Conservation (phyloP, 2,113 vertebrate genomes). For the Bostrychus sinensis region DNA sequence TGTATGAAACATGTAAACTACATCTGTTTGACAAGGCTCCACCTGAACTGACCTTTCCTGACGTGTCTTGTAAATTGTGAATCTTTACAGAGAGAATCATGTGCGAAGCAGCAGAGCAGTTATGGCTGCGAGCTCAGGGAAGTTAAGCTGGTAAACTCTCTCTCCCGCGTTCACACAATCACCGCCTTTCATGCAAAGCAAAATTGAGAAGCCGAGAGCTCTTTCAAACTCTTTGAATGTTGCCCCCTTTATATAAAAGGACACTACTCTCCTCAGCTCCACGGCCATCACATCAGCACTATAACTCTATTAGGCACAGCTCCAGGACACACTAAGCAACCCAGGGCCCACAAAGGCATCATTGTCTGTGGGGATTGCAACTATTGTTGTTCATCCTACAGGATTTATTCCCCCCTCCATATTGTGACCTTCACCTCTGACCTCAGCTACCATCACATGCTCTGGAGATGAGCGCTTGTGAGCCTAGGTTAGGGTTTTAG, state of each 20-base stretch:
- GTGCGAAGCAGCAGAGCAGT: slow-evolving; percentile 39
- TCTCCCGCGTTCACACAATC: slow-evolving; percentile 40
- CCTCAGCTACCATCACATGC: slow-evolving; percentile 64
- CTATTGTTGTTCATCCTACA: slow-evolving; percentile 71
- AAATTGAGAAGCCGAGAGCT: slow-evolving; percentile 63
- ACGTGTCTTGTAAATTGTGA: slow-evolving; percentile 38
- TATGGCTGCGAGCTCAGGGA: slow-evolving; percentile 38
- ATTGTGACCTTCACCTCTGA: slow-evolving; percentile 75
- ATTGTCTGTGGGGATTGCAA: slow-evolving; percentile 72
- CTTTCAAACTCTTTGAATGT: slow-evolving; percentile 59
- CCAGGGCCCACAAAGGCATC: slow-evolving; percentile 71
- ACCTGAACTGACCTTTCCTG: slow-evolving; percentile 21
- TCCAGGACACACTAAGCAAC: slow-evolving; percentile 75
- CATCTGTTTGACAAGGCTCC: slow-evolving; percentile 16
- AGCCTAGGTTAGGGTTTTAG: slow-evolving; percentile 57
- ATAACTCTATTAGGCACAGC: slow-evolving; percentile 80
- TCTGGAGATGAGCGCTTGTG: slow-evolving; percentile 45
- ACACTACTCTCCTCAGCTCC: slow-evolving; percentile 61
- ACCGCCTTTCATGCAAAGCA: slow-evolving; percentile 63
- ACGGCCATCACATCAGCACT: slow-evolving; percentile 71
- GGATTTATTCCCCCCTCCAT: slow-evolving; percentile 77
- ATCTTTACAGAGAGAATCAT: slow-evolving; percentile 42
- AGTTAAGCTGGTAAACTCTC: slow-evolving; percentile 47
- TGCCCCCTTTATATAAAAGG: slow-evolving; percentile 58
- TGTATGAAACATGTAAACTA: background rate